These are phyloP conservation scores for Parelbella ahira DNA, from an alignment of 2,888 invertebrate species.

Conservation along the genomic window DNA sequence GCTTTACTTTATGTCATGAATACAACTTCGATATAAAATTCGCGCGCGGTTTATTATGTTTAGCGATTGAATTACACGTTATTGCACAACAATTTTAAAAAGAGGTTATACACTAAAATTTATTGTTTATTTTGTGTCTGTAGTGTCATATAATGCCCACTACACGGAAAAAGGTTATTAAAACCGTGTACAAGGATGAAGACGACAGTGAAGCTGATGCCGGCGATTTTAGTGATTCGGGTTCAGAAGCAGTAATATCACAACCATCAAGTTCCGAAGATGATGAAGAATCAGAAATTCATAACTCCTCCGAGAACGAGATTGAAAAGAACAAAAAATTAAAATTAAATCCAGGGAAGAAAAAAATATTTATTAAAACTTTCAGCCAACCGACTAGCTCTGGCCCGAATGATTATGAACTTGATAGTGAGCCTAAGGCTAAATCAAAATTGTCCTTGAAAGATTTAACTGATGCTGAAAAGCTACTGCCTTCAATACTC, in stretches of 20 bases:
- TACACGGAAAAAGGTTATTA: slow-evolving; percentile 64
- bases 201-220: slow-evolving; percentile 56
- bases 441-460: slow-evolving; percentile 51
- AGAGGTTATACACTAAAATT: no score
- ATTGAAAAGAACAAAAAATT: slow-evolving; percentile 33
- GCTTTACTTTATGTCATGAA: no score
- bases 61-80: no score
- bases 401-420: no score
- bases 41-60: no score
- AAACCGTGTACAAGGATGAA: slow-evolving; percentile 68
- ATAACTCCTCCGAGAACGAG: slow-evolving; percentile 54
- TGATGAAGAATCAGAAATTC: slow-evolving; percentile 42
- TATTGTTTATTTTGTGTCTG: no score
- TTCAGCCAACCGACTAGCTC: no score
- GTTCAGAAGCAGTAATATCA: slow-evolving; percentile 71
- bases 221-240: slow-evolving; percentile 72
- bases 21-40: no score
- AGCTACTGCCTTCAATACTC: slow-evolving; percentile 63
- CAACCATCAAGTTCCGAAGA: slow-evolving; percentile 58
- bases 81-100: no score
- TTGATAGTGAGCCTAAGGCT: slow-evolving; percentile 30
- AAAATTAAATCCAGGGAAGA: slow-evolving; percentile 28
- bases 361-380: slow-evolving; percentile 49
- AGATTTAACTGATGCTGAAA: slow-evolving; percentile 69
- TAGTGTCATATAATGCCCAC: slow-evolving; percentile 51